Evolutionary conservation across 1,140 invertebrate genomes (phyloP).

Genomic region (Capitella teleta): DNA sequence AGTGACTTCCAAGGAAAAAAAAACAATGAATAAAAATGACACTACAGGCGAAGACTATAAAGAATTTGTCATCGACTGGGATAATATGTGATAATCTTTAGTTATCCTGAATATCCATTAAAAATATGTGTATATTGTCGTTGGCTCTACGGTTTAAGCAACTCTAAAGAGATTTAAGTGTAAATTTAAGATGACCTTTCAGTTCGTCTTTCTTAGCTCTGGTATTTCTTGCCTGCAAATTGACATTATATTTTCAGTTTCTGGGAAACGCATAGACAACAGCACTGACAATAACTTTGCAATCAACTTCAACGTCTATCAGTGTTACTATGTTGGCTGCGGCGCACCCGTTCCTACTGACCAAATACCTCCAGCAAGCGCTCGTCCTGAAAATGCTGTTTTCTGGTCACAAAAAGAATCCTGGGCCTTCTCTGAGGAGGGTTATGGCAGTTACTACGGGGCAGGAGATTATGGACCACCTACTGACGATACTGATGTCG

Average conservation of each 20-base stretch:
- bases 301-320: constrained; percentile 14
- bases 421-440: constrained; percentile 16
- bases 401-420: constrained; percentile 10
- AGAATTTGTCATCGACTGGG: neutral
- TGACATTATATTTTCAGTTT: neutral
- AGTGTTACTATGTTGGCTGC: constrained; percentile 30
- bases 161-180: no score
- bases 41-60: neutral
- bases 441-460: constrained; percentile 15
- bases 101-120: neutral
- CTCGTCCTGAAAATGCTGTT: constrained; percentile 7
- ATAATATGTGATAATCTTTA: neutral
- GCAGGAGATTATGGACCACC: constrained; percentile 17
- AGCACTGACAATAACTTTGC: neutral
- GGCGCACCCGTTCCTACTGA: constrained; percentile 22
- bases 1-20: neutral
- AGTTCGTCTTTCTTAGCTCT: no score
- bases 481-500: constrained; percentile 19
- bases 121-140: neutral
- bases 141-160: no score
- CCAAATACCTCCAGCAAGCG: constrained; percentile 13
- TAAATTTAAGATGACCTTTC: no score
- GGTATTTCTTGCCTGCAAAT: neutral
- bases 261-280: neutral
- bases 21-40: neutral